A percentile compares a stretch with the other conserved stretches of the same genome.
Conservation (phyloP, 2,113 vertebrate species). For the Alexandromys fortis region DNA sequence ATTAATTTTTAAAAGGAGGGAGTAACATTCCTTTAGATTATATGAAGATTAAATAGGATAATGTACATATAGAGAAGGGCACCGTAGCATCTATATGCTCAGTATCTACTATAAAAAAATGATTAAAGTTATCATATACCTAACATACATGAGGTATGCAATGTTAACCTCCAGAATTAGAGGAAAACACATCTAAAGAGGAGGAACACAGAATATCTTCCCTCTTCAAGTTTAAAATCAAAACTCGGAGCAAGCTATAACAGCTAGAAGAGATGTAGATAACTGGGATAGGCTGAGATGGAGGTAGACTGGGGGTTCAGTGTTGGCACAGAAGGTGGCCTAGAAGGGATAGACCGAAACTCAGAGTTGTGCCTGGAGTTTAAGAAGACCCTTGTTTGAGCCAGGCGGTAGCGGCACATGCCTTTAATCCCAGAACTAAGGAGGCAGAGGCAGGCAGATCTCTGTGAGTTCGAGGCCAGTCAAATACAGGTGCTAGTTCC, state of each 20-base stretch:
- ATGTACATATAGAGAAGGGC: neutral
- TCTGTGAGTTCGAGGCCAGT: too few species aligned
- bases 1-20: neutral
- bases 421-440: too few species aligned
- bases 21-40: neutral
- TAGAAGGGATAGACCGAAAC: neutral
- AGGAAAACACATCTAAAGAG: neutral
- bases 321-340: neutral
- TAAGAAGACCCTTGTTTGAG: neutral
- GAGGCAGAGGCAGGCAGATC: too few species aligned
- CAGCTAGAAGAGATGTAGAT: neutral
- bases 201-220: neutral
- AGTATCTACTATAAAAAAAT: conserved; percentile 38
- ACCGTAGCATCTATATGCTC: neutral
- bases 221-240: neutral
- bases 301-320: rapidly evolving
- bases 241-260: neutral
- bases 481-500: too few species aligned
- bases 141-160: neutral
- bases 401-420: too few species aligned
- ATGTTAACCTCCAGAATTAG: neutral
- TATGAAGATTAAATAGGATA: neutral
- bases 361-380: neutral
- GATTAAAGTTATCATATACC: neutral
- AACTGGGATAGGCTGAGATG: rapidly evolving